phyloP scores from a whole-genome alignment of 2,797 vertebrate species.

The Anolis apletophallus region DNA sequence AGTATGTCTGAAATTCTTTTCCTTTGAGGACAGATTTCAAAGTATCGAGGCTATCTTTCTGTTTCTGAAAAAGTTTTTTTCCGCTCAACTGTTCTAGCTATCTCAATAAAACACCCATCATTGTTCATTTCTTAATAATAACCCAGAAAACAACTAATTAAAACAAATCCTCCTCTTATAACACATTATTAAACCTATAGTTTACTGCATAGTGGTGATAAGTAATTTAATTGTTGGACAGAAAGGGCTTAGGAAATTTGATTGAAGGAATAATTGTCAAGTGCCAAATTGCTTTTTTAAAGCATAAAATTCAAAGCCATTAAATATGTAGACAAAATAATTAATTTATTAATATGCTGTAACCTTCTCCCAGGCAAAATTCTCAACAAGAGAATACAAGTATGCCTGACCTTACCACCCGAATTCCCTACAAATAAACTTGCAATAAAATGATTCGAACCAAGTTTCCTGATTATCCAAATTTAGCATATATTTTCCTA shows the following conservation, averaged over 20 bases:
- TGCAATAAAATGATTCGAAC: constrained; percentile 19
- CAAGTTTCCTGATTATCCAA: neutral
- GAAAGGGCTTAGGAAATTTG: constrained; percentile 71
- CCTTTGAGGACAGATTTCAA: neutral
- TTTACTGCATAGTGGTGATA: constrained; percentile 70
- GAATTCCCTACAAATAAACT: constrained; percentile 44
- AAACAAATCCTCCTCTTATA: constrained; percentile 77
- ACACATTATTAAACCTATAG: constrained; percentile 77
- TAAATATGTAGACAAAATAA: constrained; percentile 66
- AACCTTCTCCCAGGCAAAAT: constrained; percentile 47
- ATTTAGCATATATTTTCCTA: neutral
- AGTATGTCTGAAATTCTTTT: neutral
- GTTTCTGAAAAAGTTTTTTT: constrained; percentile 25
- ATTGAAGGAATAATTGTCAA: constrained; percentile 73
- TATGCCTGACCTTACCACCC: constrained; percentile 24
- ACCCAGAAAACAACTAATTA: constrained; percentile 75
- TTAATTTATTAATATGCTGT: constrained; percentile 59
- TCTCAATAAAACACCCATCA: constrained; percentile 70
- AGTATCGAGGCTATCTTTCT: neutral
- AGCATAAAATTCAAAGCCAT: constrained; percentile 66
- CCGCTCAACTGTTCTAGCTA: constrained; percentile 50
- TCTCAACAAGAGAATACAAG: constrained; percentile 38
- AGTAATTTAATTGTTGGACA: constrained; percentile 76
- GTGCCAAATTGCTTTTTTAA: constrained; percentile 68
- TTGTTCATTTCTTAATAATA: constrained; percentile 76